phyloP scores from a whole-genome alignment of 2,888 invertebrate genomes.

The Herminia tarsipennalis region DNA sequence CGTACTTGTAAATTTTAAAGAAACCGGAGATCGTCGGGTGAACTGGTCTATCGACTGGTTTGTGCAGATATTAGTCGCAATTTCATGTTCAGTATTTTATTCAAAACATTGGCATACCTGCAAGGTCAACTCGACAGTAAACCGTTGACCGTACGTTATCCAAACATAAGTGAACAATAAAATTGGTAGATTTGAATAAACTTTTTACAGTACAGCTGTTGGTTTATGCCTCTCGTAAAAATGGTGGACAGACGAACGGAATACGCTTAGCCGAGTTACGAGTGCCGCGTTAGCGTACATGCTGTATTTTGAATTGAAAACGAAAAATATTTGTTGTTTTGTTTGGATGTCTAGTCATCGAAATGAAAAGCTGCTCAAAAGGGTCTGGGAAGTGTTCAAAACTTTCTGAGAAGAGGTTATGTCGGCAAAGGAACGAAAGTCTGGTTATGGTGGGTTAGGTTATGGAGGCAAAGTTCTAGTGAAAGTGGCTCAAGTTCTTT shows the following conservation, averaged over 20 bases:
- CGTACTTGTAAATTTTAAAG: not conserved
- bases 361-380: no score
- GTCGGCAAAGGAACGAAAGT: no score
- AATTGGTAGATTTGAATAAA: conserved; percentile 45
- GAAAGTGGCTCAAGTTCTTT: no score
- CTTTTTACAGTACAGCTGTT: conserved; percentile 46
- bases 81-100: conserved; percentile 2
- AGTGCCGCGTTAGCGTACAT: conserved; percentile 13
- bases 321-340: not conserved
- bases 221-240: conserved; percentile 44
- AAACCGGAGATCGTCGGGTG: not conserved
- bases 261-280: conserved; percentile 22
- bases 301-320: conserved; percentile 11
- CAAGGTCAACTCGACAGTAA: not conserved
- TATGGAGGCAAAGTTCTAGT: no score
- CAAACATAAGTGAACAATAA: conserved; percentile 33
- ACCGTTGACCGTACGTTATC: conserved; percentile 10
- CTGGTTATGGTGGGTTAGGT: no score
- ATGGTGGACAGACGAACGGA: conserved; percentile 18
- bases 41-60: not conserved
- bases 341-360: no score
- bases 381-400: no score
- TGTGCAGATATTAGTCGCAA: not conserved
- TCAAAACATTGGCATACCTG: not conserved
- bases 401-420: no score